A percentile compares a stretch with the other conserved stretches of the same genome.
Conservation (phyloP, 2,797 vertebrate species). For the Cyprinodon diabolis region DNA sequence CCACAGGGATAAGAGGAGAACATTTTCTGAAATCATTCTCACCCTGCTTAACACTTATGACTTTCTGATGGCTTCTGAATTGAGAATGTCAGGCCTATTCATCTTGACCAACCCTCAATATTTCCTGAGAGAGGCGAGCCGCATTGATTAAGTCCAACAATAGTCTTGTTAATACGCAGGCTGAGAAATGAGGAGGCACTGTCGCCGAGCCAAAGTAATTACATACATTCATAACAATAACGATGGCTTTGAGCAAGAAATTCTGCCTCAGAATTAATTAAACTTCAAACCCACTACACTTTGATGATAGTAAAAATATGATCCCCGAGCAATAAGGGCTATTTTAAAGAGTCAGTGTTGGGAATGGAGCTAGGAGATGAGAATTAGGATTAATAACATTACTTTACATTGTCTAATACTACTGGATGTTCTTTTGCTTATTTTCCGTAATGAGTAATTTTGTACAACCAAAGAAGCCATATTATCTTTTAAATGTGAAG, state of each 20-base stretch:
- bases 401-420: neutral
- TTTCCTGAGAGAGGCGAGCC: constrained; percentile 50
- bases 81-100: constrained; percentile 64
- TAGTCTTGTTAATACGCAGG: constrained; percentile 53
- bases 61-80: constrained; percentile 66
- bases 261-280: constrained; percentile 39
- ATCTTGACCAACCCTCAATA: constrained; percentile 57
- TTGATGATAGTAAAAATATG: constrained; percentile 34
- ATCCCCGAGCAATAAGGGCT: constrained; percentile 31
- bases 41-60: constrained; percentile 49
- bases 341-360: constrained; percentile 21
- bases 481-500: neutral
- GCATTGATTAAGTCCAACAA: constrained; percentile 68
- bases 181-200: constrained; percentile 48
- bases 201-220: constrained; percentile 48
- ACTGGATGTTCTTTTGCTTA: neutral
- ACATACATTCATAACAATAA: constrained; percentile 34
- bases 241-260: constrained; percentile 38
- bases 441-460: neutral
- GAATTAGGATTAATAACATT: neutral
- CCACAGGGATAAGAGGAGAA: constrained; percentile 53
- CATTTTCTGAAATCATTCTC: constrained; percentile 68
- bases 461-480: neutral
- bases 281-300: constrained; percentile 19
- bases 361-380: constrained; percentile 2